These are phyloP conservation scores for Syrphus vitripennis DNA, from an alignment of 2,888 invertebrate species.

Conservation along the genomic window DNA sequence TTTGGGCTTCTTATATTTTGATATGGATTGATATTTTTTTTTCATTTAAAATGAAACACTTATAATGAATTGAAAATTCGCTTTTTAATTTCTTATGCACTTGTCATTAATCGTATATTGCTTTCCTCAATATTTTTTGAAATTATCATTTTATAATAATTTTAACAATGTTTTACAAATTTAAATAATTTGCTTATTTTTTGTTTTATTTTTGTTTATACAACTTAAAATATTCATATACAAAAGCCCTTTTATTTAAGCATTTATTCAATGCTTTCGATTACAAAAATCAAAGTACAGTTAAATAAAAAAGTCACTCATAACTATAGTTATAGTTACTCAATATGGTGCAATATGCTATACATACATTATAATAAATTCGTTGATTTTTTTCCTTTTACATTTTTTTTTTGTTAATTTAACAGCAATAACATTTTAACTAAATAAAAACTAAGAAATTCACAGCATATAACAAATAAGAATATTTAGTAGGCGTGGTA, in stretches of 20 bases:
- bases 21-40: not conserved
- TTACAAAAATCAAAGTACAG: not conserved
- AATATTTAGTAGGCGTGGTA: not conserved
- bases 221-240: not conserved
- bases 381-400: not conserved
- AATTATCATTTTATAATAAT: not conserved
- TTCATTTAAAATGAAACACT: not conserved
- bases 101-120: not conserved
- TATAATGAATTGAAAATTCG: not conserved
- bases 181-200: not conserved
- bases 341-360: not conserved
- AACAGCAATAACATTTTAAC: not conserved
- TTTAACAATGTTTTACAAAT: not conserved
- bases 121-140: not conserved
- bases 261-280: not conserved
- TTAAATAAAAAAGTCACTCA: not conserved
- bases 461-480: not conserved
- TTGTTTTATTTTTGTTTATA: not conserved
- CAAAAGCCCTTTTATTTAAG: not conserved
- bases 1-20: not conserved
- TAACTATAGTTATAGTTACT: not conserved
- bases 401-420: not conserved
- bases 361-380: too few relatives aligned
- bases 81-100: not conserved
- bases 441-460: not conserved